Evolutionary conservation across 2,113 vertebrate species (phyloP), one percentile per base, ranked within the genome.

Genomic region (Gopherus flavomarginatus): DNA sequence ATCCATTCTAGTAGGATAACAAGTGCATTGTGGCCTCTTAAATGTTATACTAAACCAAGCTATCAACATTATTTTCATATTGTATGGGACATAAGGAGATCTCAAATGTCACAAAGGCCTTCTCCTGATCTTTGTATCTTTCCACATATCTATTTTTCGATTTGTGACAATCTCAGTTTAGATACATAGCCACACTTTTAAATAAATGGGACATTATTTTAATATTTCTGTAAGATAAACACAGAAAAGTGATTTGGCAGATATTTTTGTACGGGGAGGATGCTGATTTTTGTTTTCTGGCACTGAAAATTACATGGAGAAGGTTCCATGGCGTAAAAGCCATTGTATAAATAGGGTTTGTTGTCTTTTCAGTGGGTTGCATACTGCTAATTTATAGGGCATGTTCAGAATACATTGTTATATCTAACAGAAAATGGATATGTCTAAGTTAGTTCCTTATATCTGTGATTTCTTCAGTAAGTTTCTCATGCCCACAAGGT

Each of bases 11-110:
- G n/a, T 77, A n/a, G 24, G 77, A 96, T 42, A 89, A 42, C 12
- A 94, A 72, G 80, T 94, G 21, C 42, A 84, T 72, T 84, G n/a
- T 93, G 91, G 86, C 85, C 90, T 95, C 69, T 47, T 65, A 95
- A 92, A 96, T 85, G 21, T 88, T 94, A 88, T 94, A 86, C 26
- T 88, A 85, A 94, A 95, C 80, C 62, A 11, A 93, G 29, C 35
- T 78, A 85, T 94, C 89, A 77, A 79, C 29, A 77, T 3, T 44
- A 47, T 92, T 96, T 92, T 85, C 54, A 93, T 81, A 72, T 57
- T 78, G 31, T 52, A 26, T 88, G 52, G 69, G 86, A 95, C 84
- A 75, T 87, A 92, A 94, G 50, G 54, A 82, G 35, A 78, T 80
- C 57, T 92, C 44, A 38, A 81, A 82, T 69, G 85, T 95, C 92